phyloP scores from a whole-genome alignment of 2,888 invertebrate genomes.

The Pteria penguin region DNA sequence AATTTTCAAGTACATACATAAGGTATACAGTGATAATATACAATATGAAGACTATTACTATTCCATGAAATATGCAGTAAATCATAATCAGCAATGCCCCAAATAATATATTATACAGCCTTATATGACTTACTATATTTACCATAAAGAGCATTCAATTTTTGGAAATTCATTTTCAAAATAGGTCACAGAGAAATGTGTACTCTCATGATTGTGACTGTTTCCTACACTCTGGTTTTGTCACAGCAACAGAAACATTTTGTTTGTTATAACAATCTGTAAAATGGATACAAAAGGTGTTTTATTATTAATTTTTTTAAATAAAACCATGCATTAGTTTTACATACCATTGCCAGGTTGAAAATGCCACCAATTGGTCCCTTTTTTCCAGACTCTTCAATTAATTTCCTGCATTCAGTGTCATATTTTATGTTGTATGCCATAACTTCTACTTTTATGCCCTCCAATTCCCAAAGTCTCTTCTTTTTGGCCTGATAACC shows the following conservation, averaged over 20 bases:
- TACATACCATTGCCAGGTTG: constrained; percentile 89
- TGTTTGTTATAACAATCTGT: background rate
- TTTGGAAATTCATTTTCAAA: too few species aligned
- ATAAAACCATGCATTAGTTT: background rate
- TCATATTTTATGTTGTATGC: constrained; percentile 86
- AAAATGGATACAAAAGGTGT: background rate
- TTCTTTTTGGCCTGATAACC: constrained; percentile 95
- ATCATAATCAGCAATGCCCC: too few species aligned
- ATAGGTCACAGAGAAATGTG: background rate
- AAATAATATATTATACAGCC: too few species aligned
- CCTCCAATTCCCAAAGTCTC: constrained; percentile 83
- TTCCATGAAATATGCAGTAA: too few species aligned
- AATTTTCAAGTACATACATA: too few species aligned
- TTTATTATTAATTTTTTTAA: background rate
- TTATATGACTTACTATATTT: too few species aligned
- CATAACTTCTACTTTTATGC: constrained; percentile 85
- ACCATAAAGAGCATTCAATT: too few species aligned
- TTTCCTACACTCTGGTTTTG: too few species aligned
- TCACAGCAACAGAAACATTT: too few species aligned
- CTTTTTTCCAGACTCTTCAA: constrained; percentile 84
- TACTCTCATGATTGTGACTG: background rate
- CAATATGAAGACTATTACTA: too few species aligned
- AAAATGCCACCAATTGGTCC: constrained; percentile 92
- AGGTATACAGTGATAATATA: too few species aligned
- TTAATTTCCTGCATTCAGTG: constrained; percentile 86